Base-by-base conservation (phyloP, 2,888 invertebrate species). In the Mythimna lalbum region DNA sequence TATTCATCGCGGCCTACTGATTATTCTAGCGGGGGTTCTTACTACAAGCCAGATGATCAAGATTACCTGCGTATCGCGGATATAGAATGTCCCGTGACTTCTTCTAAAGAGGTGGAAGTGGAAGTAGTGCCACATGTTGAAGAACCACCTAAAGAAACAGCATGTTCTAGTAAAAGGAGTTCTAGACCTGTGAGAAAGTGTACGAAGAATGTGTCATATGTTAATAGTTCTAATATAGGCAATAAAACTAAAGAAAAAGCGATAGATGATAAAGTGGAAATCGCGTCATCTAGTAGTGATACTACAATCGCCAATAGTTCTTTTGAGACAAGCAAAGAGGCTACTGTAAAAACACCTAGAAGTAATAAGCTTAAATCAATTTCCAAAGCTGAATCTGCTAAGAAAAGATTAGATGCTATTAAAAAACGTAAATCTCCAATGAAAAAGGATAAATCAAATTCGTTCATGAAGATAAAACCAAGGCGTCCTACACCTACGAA, bases 1-100 rank as follows among this genome's bases (percentile, higher is more conserved):
- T 96, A 94, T 85, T 92, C 93, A 17, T 95, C 95, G 36, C 91
- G 96, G 9, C 95, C 94, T 53, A 97, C 97, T 1, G 97, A 97
- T 82, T 97, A 97, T 89, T 97, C 97, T 12, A 97, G 97, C 68
- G 95, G 97, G 7, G 96, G 97, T 4, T 97, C 97, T 4, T 97
- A 97, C 84, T 97, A 97, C 83, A 96, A 96, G 75, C 97, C 97
- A 0, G 97, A 97, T 85, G 97, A 97, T 83, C 96, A 96, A 69
- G 97, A 97, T 83, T 94, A 92, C 76, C 75, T 92, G 64, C 90
- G 89, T 47, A 82, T 90, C 12, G 87, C 90, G 27, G 94, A 95
- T 76, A 78, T 92, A 63, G 89, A 86, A 62, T 90, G 88, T 82
- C 83, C 89, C 47, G 87, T 88, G 17, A 86, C 88, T 52, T 89